A percentile compares a stretch with the other conserved stretches of the same genome.
Evolutionary conservation across 2,113 vertebrate species (phyloP).

Genomic region (Nothocercus nigrocapillus): DNA sequence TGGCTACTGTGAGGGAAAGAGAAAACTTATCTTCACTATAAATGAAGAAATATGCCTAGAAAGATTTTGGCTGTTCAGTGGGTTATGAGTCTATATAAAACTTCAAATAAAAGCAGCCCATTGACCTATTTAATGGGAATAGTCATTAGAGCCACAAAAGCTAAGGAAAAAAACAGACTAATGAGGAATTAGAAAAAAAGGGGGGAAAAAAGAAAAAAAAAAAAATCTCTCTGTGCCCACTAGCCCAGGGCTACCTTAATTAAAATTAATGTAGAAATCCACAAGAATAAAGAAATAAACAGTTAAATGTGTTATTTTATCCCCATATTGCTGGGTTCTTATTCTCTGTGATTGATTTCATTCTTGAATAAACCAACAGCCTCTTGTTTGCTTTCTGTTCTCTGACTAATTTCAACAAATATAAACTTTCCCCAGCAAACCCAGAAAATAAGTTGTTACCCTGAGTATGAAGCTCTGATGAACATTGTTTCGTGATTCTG

Average conservation of each 20-base stretch:
- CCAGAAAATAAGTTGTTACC: slow-evolving; percentile 37
- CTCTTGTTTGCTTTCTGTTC: slow-evolving; percentile 16
- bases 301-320: slow-evolving; percentile 26
- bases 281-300: slow-evolving; percentile 53
- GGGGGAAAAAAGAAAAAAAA: not conserved
- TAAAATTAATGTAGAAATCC: slow-evolving; percentile 58
- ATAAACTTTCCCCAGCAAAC: slow-evolving; percentile 37
- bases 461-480: not conserved
- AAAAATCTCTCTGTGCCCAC: not conserved
- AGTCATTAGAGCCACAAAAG: slow-evolving; percentile 58
- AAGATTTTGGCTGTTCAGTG: not conserved
- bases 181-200: slow-evolving; percentile 55
- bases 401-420: slow-evolving; percentile 48
- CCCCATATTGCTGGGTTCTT: slow-evolving; percentile 23
- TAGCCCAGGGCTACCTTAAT: slow-evolving; percentile 53
- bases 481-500: not conserved
- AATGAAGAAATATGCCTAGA: not conserved
- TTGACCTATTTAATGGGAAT: slow-evolving; percentile 65
- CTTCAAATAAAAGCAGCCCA: slow-evolving; percentile 59
- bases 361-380: slow-evolving; percentile 19
- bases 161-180: slow-evolving; percentile 38
- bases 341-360: not conserved
- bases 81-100: slow-evolving; percentile 41
- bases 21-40: not conserved
- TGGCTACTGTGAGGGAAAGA: not conserved